phyloP scores from a whole-genome alignment of 2,113 vertebrate genomes.

The Ammodytes dubius region DNA sequence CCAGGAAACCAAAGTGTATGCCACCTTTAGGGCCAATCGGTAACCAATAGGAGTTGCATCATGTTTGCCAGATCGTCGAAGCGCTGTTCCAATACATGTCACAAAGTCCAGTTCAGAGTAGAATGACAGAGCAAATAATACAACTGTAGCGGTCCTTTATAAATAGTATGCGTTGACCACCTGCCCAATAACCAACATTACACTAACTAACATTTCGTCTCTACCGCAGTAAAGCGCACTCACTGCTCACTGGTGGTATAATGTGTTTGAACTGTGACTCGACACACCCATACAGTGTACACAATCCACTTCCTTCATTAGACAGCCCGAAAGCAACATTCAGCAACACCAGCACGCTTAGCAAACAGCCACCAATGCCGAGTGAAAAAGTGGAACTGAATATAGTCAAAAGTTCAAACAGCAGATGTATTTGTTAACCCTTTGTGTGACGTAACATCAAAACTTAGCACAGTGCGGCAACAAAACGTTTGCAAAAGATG shows the following conservation, averaged over 20 bases:
- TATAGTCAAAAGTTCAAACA: constrained; percentile 39
- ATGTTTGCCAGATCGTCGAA: constrained; percentile 53
- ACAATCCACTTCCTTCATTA: constrained; percentile 79
- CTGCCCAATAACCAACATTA: constrained; percentile 16
- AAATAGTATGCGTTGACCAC: constrained; percentile 3
- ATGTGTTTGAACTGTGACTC: constrained; percentile 70
- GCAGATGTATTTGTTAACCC: neutral
- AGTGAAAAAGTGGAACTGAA: constrained; percentile 39
- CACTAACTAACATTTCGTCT: constrained; percentile 16
- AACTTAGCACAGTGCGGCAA: neutral
- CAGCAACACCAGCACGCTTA: constrained; percentile 23
- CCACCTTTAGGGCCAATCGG: constrained; percentile 75
- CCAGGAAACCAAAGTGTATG: constrained; percentile 74
- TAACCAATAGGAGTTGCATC: constrained; percentile 66
- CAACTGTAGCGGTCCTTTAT: neutral
- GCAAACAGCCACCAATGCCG: neutral
- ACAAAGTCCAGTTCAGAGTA: constrained; percentile 76
- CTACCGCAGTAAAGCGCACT: constrained; percentile 1
- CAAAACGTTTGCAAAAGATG: constrained; percentile 14
- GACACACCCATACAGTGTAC: constrained; percentile 80
- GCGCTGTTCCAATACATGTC: constrained; percentile 52
- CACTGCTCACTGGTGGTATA: constrained; percentile 37
- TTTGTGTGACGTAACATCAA: neutral
- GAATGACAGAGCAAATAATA: constrained; percentile 65
- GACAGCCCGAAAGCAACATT: constrained; percentile 57